Base-by-base conservation (phyloP, 1,140 invertebrate genomes). In the Cydia strobilella region DNA sequence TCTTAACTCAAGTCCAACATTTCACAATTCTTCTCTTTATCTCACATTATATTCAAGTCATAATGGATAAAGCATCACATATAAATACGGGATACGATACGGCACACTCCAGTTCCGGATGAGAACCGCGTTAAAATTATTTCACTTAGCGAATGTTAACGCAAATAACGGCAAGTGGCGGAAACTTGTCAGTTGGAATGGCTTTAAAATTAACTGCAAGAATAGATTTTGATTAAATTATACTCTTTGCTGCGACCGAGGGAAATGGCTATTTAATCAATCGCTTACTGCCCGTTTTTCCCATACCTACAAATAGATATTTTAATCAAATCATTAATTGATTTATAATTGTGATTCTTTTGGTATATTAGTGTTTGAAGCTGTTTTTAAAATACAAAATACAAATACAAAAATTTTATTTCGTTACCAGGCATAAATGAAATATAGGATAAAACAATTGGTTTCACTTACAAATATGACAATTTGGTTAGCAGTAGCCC, bases 161-260 rank as follows among this genome's bases (percentile, higher is more conserved):
- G 51, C 51, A 54, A 54, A 54, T 54, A 54, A 54, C 18, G n/a
- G n/a, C n/a, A 54, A 54, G 51, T 54, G n/a, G 51, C 51, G 51
- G 51, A 54, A 54, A 54, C n/a, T n/a, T 54, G 51, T 54, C n/a
- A 54, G 51, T 54, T 54, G n/a, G 51, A 20, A 20, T 54, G 51
- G 51, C 5, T 54, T 54, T 54, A 20, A 18, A 54, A 18, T 54
- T 54, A n/a, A 54, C 51, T 20, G 51, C 51, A 54, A 54, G 51
- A 54, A 54, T 54, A 54, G 51, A 54, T 18, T 54, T 18, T 54
- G 51, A 54, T 54, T 54, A 54, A 54, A 54, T 54, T 54, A 54
- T 18, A 20, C n/a, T 54, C 48, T 51, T 51, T 51, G n/a, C 15
- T 15, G 48, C 18, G 48, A 18, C n/a, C 6, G 51, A 54, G n/a